Base-by-base conservation (phyloP, 2,888 invertebrate species). In the Meteorus colon region DNA sequence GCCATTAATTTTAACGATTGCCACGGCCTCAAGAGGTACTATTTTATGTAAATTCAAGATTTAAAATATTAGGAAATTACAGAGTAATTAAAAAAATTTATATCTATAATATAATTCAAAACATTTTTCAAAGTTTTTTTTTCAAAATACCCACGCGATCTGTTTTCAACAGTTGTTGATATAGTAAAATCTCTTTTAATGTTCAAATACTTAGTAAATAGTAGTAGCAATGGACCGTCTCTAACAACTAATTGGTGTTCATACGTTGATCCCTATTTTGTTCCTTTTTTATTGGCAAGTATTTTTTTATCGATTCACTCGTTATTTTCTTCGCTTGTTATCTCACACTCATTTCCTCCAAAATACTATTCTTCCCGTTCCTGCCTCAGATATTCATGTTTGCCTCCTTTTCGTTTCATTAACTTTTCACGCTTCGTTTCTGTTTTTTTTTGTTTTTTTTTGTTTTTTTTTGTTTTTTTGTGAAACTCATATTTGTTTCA, bases 241-340 rank as follows among this genome's bases (percentile, higher is more conserved):
- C 86, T 89, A 89, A 88, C 84, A 87, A 80, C 87, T 89, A 89
- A 88, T 89, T 89, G 89, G 89, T 89, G 89, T 89, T 89, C 87
- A 84, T 88, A 88, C 87, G 86, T 89, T 89, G 89, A 88, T 89
- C 89, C 89, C 89, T 84, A 79, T 79, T 78, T 85, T 87, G 87
- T 86, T 83, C 41, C 88, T 89, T 82, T 85, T 37, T 77, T 74
- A 77, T 63, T 67, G 65, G 41, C 41, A 41, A 41, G 41, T 41
- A 41, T 41, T 12, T 41, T 41, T 5, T 41, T 1, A 12, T 41
- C 4, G 12, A 41, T 41, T 8, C 41, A 12, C 8, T 67, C 19
- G 14, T 37, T 6, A 27, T 45, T 74, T 59, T 74, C 55, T 63
- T n/a, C 8, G 45, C 51, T 77, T 62, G 34, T 31, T 3, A 55